Evolutionary conservation across 1,140 invertebrate species (phyloP), one percentile per base, ranked within the genome.

Genomic region (Drosophila pandora): DNA sequence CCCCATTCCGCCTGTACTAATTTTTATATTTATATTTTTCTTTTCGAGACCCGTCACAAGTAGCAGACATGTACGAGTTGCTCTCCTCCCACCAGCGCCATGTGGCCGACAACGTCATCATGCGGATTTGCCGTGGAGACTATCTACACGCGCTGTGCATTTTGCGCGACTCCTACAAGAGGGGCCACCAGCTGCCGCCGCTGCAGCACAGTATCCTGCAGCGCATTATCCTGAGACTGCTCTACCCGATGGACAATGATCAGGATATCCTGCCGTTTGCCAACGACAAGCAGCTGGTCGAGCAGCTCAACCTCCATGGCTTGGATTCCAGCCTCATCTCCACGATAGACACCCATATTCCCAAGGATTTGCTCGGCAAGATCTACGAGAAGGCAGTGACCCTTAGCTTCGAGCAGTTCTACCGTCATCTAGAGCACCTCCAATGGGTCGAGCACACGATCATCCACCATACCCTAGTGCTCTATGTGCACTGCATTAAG

Each of bases 391-490:
- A 55, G 39, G 37, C 68, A 22, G 22, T 52, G 7, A 12, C 17
- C 2, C 22, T n/a, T 2, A 41, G 28, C 30, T 58, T 25, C 7
- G 48, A 10, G 2, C 34, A 67, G 1, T 65, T 76, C 21, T 60
- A 10, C 9, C 9, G 34, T 30, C 43, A 56, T 12, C 47, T 79
- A 13, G 41, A 71, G 48, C 53, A 65, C 0, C 13, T 70, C 8
- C 76, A 78, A 45, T 52, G 56, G 65, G 41, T 59, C 17, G 76
- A 78, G 54, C 72, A 76, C 13, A 61, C 54, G 5, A 60, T 76
- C 5, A 41, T 71, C 0, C 10, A 61, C 17, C 67, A 71, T 21
- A 71, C 43, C 2, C 7, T 71, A 12, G 28, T 52, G 1, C 57
- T 79, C 21, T 71, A 76, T 25, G 32, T 49, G 25, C 76, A 76